Conservation (phyloP, 2,113 vertebrate species). For the Cinclus mexicanus region DNA sequence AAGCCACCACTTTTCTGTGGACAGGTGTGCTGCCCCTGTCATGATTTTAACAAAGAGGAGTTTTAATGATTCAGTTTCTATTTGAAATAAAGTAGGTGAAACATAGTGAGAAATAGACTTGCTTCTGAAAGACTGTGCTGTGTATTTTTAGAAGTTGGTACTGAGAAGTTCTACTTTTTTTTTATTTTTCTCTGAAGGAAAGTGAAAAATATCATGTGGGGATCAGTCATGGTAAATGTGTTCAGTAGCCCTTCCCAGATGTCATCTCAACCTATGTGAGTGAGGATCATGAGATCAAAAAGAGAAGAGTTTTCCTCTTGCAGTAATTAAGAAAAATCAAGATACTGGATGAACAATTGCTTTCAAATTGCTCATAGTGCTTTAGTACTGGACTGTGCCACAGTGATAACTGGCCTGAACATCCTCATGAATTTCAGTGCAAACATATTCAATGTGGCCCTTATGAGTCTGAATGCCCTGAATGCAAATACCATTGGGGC, state of each 20-base stretch:
- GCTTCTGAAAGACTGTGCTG: not conserved
- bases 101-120: not conserved
- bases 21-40: not conserved
- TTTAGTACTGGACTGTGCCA: not conserved
- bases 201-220: not conserved
- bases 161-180: not conserved
- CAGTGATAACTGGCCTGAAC: not conserved
- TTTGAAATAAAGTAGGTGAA: conserved; percentile 23
- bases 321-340: not conserved
- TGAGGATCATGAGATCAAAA: not conserved
- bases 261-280: not conserved
- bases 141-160: not conserved
- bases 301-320: not conserved
- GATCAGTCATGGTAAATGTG: not conserved
- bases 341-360: not conserved
- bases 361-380: not conserved
- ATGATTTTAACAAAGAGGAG: not conserved
- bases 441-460: not conserved
- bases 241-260: not conserved
- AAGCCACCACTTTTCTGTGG: not conserved
- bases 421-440: not conserved
- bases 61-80: not conserved
- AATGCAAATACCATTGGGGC: not conserved
- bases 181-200: not conserved
- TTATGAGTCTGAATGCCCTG: not conserved